Evolutionary conservation across 2,113 vertebrate genomes (phyloP), one percentile per base, ranked within the genome.

Genomic region (Cettia cetti): DNA sequence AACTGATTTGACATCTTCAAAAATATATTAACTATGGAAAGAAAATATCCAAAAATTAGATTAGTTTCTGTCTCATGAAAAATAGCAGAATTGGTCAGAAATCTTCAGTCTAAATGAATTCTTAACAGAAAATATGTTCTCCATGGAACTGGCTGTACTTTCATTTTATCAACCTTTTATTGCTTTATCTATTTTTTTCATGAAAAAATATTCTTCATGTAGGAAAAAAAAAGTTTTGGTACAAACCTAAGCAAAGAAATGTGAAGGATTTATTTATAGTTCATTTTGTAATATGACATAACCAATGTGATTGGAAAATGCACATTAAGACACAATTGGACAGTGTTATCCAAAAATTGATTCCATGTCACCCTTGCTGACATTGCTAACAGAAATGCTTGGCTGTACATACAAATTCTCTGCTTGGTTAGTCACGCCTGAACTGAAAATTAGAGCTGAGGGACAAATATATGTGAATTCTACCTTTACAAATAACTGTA

Each of bases 381-480:
- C 13, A n/a, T 47, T 1, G 7, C 35, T 90, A 66, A 42, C 18
- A 91, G 60, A 81, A 93, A 64, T 54, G 3, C 18, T 81, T 91
- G 26, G 24, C 69, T 39, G 22, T 64, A 65, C 11, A 31, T 64
- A 39, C 9, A 80, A 72, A 69, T 83, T 80, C 24, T 89, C 65
- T 89, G 53, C 77, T 83, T 89, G 37, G 40, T 84, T 90, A 90
- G 52, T 84, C 78, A 91, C 61, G 40, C 14, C 24, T 91, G 56
- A 91, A 83, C 15, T 84, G 60, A 70, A 86, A 85, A 81, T 57
- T 22, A 20, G 60, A 78, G 42, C 31, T 78, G 17, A 66, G 57
- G 23, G 50, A 45, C 17, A 74, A 69, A 57, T 42, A 64, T 30
- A n/a, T 71, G 50, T 57, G 33, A 82, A 75, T 71, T 63, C 31